These are phyloP conservation scores for Anisognathus igniventris DNA, from an alignment of 2,797 vertebrate genomes.

Conservation along the genomic window DNA sequence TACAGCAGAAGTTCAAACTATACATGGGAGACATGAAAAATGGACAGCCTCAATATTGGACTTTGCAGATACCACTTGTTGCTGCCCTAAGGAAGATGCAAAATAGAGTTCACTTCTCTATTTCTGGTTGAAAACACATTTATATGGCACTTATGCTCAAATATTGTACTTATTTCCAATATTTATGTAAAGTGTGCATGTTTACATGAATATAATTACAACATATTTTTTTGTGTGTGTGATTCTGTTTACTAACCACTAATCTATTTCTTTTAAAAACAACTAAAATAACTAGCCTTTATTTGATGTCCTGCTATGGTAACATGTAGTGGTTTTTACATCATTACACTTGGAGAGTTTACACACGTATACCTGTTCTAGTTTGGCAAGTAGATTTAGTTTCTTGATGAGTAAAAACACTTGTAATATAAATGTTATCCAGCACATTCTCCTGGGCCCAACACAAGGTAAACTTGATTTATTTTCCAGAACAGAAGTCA, in stretches of 20 bases:
- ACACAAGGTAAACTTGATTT: neutral
- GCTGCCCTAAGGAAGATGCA: neutral
- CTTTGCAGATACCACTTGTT: neutral
- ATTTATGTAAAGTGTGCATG: rapidly evolving
- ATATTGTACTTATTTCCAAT: neutral
- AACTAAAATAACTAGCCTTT: neutral
- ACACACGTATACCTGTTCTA: rapidly evolving
- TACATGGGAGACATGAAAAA: neutral
- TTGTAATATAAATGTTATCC: neutral
- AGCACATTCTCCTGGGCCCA: neutral
- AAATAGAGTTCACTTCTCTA: neutral
- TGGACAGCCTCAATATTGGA: rapidly evolving
- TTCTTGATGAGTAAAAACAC: neutral
- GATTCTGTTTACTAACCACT: neutral
- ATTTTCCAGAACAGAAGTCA: neutral
- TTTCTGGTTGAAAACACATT: neutral
- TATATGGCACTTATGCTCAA: neutral
- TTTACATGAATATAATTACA: neutral
- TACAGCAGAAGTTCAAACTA: neutral
- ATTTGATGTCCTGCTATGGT: neutral
- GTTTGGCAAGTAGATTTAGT: neutral
- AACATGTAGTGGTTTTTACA: neutral
- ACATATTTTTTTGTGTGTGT: neutral
- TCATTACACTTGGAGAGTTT: neutral
- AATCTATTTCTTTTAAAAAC: neutral